Evolutionary conservation across 2,797 vertebrate genomes (phyloP).

Genomic region (Spondyliosoma cantharus): DNA sequence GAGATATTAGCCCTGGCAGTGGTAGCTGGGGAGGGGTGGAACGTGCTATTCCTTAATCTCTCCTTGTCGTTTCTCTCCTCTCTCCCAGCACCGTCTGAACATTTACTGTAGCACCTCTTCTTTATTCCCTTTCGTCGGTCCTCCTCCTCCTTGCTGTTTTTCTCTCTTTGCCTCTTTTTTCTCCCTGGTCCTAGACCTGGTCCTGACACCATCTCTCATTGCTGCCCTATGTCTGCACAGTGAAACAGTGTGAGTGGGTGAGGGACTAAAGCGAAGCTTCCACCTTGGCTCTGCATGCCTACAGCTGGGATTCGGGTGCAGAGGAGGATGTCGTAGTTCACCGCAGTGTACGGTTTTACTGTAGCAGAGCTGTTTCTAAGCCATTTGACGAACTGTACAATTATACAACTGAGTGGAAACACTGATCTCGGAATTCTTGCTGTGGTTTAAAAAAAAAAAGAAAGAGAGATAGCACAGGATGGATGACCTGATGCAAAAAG

Average conservation of each 20-base stretch:
- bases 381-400: conserved; percentile 5
- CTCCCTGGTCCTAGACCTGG: neutral
- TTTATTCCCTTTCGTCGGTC: conserved; percentile 7
- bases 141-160: neutral
- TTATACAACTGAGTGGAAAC: neutral
- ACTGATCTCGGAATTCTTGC: neutral
- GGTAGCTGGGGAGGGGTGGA: conserved; percentile 41
- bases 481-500: neutral
- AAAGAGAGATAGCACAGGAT: neutral
- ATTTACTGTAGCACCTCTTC: conserved; percentile 9
- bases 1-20: conserved; percentile 70
- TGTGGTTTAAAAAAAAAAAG: neutral
- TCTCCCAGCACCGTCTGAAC: conserved; percentile 12
- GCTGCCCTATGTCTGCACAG: conserved; percentile 7
- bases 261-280: conserved; percentile 39
- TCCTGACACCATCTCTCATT: conserved; percentile 4
- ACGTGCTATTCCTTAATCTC: conserved; percentile 49
- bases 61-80: conserved; percentile 26
- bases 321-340: conserved; percentile 41
- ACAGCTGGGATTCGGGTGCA: conserved; percentile 38
- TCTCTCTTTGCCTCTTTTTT: neutral
- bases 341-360: neutral
- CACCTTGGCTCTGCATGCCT: conserved; percentile 25
- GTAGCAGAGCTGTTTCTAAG: conserved; percentile 20
- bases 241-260: conserved; percentile 50